Percentiles rank a stretch among this genome's conserved stretches.
These are phyloP conservation scores for Platorchestia sp. DNA, from an alignment of 1,140 invertebrate genomes.

Conservation along the genomic window DNA sequence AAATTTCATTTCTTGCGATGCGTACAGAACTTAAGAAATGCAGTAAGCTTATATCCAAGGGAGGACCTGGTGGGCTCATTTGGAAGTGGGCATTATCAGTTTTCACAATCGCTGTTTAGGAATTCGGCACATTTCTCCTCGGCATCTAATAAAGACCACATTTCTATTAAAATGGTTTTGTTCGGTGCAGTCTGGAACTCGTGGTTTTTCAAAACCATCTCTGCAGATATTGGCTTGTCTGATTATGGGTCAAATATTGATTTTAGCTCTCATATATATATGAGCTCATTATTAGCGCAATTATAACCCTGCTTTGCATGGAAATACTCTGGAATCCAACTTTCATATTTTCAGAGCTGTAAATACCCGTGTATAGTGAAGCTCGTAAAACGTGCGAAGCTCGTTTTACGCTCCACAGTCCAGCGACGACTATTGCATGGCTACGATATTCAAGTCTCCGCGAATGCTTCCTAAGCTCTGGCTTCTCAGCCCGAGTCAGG, in stretches of 20 bases:
- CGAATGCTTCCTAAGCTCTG: background rate
- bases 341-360: background rate
- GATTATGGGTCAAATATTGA: background rate
- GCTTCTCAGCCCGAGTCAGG: background rate
- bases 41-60: too few relatives aligned
- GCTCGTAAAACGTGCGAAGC: too few relatives aligned
- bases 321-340: background rate
- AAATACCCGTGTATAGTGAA: background rate
- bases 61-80: too few relatives aligned
- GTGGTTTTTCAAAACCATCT: background rate
- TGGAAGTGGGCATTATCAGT: too few relatives aligned
- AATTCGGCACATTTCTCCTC: too few relatives aligned
- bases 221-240: background rate
- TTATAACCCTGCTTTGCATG: background rate
- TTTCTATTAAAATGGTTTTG: too few relatives aligned
- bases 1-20: too few relatives aligned
- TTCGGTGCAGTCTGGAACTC: background rate
- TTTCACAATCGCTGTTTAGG: too few relatives aligned
- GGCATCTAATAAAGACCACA: too few relatives aligned
- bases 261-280: background rate
- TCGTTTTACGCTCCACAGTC: background rate
- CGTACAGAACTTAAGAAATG: too few relatives aligned
- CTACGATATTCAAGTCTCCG: background rate
- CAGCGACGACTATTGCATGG: background rate
- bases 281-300: background rate